Percentiles rank a stretch among this genome's conserved stretches.
Conservation (phyloP, 2,888 invertebrate species). For the Petrolisthes cinctipes region DNA sequence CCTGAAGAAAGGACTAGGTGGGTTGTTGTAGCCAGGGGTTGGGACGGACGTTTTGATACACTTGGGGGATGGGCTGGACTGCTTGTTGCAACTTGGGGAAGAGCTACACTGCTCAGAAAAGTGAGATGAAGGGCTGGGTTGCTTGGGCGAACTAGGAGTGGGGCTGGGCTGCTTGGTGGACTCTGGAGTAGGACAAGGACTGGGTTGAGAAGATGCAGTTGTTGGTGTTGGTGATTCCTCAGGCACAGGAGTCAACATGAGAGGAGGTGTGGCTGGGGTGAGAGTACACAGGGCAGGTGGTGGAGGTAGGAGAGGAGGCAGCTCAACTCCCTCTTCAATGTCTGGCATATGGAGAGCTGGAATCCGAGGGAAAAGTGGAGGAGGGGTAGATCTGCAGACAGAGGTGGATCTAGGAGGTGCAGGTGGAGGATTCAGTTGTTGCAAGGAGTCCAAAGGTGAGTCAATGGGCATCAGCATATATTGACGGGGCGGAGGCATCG, state of each 20-base stretch:
- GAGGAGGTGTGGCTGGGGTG: slow-evolving; percentile 44
- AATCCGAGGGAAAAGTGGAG: slow-evolving; percentile 50
- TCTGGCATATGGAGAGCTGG: slow-evolving; percentile 23
- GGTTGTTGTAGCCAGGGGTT: no score
- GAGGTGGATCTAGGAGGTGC: slow-evolving; percentile 57
- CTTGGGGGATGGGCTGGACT: no score
- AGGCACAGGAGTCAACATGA: slow-evolving; percentile 50
- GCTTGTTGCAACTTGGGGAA: no score
- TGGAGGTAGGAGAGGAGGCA: slow-evolving; percentile 42
- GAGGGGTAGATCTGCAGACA: slow-evolving; percentile 51
- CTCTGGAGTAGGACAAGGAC: neutral
- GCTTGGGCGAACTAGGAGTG: neutral
- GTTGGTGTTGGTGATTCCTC: slow-evolving; percentile 43
- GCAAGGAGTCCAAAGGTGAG: slow-evolving; percentile 3
- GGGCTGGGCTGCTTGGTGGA: neutral
- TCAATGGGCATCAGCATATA: slow-evolving; percentile 51
- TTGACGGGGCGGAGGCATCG: slow-evolving; percentile 47
- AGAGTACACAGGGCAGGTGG: slow-evolving; percentile 22
- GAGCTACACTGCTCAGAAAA: no score
- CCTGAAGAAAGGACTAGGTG: neutral
- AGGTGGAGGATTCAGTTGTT: slow-evolving; percentile 42
- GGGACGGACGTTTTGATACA: no score
- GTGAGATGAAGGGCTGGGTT: neutral
- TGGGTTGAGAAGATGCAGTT: slow-evolving; percentile 11
- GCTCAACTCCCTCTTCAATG: neutral